Percentiles rank a stretch among this genome's conserved stretches.
Evolutionary conservation across 2,113 vertebrate species (phyloP).

Genomic region (Noctilio leporinus): DNA sequence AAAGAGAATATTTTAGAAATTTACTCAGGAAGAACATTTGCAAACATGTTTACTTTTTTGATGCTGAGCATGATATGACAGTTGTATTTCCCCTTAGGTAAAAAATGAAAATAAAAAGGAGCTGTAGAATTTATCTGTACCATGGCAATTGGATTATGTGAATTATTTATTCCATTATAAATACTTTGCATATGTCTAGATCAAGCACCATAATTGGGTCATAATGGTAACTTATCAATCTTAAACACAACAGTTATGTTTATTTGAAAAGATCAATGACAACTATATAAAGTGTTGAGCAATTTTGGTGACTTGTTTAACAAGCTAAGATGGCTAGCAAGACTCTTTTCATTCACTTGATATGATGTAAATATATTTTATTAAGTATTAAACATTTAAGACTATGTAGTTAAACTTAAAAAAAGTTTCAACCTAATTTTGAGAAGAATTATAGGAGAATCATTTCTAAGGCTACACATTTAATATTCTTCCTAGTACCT

Average conservation of each 20-base stretch:
- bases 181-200: neutral
- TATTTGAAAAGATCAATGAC: constrained; percentile 16
- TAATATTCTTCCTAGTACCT: neutral
- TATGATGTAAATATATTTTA: neutral
- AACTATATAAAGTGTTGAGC: neutral
- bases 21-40: constrained; percentile 7
- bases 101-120: neutral
- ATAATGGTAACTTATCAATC: neutral
- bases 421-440: constrained; percentile 9
- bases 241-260: constrained; percentile 12
- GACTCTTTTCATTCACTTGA: neutral
- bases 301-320: constrained; percentile 7
- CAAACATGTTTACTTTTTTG: neutral
- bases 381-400: constrained; percentile 17
- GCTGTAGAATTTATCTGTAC: neutral
- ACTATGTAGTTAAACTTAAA: neutral
- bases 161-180: neutral
- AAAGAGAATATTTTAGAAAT: neutral
- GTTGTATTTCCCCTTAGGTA: neutral
- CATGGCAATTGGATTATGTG: neutral
- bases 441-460: neutral
- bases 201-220: neutral
- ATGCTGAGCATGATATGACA: neutral
- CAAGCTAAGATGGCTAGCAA: constrained; percentile 11
- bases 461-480: neutral